Conservation (phyloP, 2,113 vertebrate genomes). For the Centrocercus urophasianus region DNA sequence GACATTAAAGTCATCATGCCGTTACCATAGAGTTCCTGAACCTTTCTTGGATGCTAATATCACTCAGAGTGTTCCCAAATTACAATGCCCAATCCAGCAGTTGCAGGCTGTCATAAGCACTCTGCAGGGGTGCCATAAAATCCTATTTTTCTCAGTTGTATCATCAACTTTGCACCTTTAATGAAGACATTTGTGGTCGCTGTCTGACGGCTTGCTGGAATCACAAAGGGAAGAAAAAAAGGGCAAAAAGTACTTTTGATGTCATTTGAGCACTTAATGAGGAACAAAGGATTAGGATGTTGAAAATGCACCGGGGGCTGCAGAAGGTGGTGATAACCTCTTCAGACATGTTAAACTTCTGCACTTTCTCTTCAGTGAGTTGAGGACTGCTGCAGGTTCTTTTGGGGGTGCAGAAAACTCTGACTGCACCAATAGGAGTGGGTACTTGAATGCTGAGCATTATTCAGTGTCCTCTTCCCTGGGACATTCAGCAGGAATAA, state of each 20-base stretch:
- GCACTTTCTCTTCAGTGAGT: background rate
- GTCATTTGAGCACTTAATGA: background rate
- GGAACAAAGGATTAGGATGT: background rate
- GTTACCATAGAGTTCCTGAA: background rate
- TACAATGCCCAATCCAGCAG: background rate
- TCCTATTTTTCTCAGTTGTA: background rate
- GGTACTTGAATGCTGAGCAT: background rate
- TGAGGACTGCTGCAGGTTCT: background rate
- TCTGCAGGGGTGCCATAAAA: background rate
- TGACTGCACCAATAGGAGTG: background rate
- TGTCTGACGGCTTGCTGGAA: accelerated
- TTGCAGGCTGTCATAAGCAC: accelerated
- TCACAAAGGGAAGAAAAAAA: too few species aligned
- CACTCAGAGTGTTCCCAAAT: background rate
- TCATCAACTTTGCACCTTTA: background rate
- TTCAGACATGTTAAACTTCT: accelerated
- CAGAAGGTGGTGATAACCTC: background rate
- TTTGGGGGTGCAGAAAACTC: background rate
- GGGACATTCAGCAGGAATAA: background rate
- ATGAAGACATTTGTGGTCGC: background rate
- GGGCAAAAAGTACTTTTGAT: background rate
- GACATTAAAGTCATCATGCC: background rate
- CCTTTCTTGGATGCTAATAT: background rate
- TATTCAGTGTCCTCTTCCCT: background rate
- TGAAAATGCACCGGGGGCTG: background rate